Percentiles rank a stretch among this genome's conserved stretches.
These are phyloP conservation scores for Thomomys bottae DNA, from an alignment of 2,113 vertebrate species.

Conservation along the genomic window DNA sequence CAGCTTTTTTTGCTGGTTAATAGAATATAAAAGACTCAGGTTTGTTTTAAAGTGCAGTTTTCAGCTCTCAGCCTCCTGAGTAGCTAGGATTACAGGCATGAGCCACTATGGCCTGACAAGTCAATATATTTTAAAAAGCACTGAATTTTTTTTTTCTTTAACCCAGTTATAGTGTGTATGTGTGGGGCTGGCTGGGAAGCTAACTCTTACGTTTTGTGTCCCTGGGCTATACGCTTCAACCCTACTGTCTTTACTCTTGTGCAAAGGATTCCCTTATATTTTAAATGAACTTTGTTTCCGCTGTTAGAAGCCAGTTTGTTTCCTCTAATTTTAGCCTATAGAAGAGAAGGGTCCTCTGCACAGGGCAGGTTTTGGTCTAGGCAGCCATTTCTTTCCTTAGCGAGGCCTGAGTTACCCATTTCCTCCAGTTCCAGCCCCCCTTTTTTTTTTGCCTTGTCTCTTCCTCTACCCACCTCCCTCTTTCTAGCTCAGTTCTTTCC, in stretches of 20 bases:
- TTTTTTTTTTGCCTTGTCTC: background rate
- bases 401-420: background rate
- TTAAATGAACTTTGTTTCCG: background rate
- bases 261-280: background rate
- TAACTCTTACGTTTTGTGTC: background rate
- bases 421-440: background rate
- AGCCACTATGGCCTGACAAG: too few species aligned
- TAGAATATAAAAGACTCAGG: too few species aligned
- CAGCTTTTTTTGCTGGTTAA: too few species aligned
- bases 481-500: slow-evolving; percentile 50
- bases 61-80: too few species aligned
- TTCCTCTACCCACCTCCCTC: background rate
- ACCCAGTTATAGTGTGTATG: too few species aligned
- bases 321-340: slow-evolving; percentile 4
- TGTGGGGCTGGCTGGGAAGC: background rate
- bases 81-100: too few species aligned
- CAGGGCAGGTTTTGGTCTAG: background rate
- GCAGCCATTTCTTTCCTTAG: slow-evolving; percentile 5
- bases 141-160: too few species aligned
- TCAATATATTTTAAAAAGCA: too few species aligned
- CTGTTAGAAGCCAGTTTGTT: background rate
- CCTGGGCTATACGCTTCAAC: background rate
- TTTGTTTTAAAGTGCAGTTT: too few species aligned
- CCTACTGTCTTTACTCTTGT: background rate
- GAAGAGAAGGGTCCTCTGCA: background rate